phyloP scores from a whole-genome alignment of 2,113 vertebrate species.

The Amblyopsis rosae region DNA sequence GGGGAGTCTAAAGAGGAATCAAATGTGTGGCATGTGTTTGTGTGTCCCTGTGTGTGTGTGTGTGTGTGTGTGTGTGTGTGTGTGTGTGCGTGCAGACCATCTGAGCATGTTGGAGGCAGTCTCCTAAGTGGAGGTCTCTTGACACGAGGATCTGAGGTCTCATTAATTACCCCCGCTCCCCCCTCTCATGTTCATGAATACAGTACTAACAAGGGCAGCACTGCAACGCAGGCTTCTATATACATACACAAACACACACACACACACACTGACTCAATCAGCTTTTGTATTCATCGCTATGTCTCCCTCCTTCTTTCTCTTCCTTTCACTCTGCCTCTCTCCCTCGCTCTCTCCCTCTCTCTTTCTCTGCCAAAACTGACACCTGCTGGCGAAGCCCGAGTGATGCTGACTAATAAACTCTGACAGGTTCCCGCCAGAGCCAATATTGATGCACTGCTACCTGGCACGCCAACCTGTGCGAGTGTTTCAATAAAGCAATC shows the following conservation, averaged over 20 bases:
- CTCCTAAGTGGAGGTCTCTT: too few species aligned
- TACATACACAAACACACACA: conserved; percentile 1
- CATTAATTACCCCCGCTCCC: too few species aligned
- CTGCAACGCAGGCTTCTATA: not conserved
- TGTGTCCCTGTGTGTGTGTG: not conserved
- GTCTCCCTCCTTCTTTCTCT: conserved; percentile 26
- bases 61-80: not conserved
- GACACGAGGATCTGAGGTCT: too few species aligned
- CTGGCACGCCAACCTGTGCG: conserved; percentile 66
- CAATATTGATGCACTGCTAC: conserved; percentile 70
- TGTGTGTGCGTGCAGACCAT: not conserved
- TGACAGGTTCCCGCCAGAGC: conserved; percentile 64
- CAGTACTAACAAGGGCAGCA: too few species aligned
- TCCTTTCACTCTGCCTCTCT: conserved; percentile 15
- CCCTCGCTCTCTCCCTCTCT: conserved; percentile 40
- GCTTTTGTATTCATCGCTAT: conserved; percentile 5
- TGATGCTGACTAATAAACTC: conserved; percentile 73
- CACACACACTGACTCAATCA: not conserved
- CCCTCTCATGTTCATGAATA: too few species aligned
- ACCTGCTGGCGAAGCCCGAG: conserved; percentile 69
- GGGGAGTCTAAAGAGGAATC: conserved; percentile 60
- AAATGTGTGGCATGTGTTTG: not conserved
- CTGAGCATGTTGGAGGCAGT: not conserved
- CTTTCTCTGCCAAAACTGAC: conserved; percentile 62
- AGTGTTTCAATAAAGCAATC: conserved; percentile 69